Conservation (phyloP, 2,888 invertebrate genomes). For the Drosophila longiperda region DNA sequence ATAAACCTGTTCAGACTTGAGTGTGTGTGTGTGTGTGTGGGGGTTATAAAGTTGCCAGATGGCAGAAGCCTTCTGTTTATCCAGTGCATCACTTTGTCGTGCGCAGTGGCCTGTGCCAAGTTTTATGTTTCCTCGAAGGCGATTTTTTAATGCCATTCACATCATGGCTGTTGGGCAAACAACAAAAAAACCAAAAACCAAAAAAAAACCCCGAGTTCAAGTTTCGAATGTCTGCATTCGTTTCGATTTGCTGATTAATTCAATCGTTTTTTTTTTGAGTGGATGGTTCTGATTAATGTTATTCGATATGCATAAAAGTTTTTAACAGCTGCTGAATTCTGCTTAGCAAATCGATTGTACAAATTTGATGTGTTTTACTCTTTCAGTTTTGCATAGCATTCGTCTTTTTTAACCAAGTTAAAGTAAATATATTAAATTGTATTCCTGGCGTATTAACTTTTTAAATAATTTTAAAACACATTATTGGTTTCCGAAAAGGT, state of each 20-base stretch:
- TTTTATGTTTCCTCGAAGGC: conserved; percentile 18
- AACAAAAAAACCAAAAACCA: not conserved
- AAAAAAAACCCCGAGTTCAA: not conserved
- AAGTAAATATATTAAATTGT: not conserved
- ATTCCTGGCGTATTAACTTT: not conserved
- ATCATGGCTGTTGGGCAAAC: not conserved
- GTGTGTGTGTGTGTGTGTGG: conserved; percentile 26
- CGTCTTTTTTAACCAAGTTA: not conserved
- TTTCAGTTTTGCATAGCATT: not conserved
- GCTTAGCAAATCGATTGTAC: not conserved
- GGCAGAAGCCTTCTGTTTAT: conserved; percentile 46
- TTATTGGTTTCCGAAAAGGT: not conserved
- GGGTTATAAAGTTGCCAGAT: conserved; percentile 40
- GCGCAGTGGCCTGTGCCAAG: conserved; percentile 41
- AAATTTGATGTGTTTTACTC: not conserved
- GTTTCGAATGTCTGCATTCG: conserved; percentile 5
- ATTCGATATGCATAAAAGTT: not conserved
- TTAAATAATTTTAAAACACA: not conserved
- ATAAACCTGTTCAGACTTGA: conserved; percentile 27
- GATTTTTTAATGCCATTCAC: conserved; percentile 1
- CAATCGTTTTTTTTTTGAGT: not conserved
- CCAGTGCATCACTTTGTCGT: conserved; percentile 54
- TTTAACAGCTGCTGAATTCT: not conserved
- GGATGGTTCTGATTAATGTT: not conserved
- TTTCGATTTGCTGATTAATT: conserved; percentile 14